Evolutionary conservation across 2,797 vertebrate species (phyloP).

Genomic region (Pangasius sanitwongsei): DNA sequence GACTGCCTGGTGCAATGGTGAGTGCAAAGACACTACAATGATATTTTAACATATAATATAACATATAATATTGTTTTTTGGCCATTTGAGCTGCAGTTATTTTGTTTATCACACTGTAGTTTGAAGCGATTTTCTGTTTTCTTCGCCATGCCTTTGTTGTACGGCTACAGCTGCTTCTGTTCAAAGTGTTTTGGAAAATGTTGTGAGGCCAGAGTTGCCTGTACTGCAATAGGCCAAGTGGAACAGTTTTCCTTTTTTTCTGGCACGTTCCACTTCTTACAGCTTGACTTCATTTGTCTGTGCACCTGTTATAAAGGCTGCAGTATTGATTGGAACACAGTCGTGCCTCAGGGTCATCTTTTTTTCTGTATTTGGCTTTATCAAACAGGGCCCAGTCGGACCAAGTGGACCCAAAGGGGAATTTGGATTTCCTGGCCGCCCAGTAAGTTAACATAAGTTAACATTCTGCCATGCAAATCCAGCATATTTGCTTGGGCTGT

Average conservation of each 20-base stretch:
- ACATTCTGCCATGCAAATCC: conserved; percentile 1
- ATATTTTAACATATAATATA: not conserved
- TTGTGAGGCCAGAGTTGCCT: conserved; percentile 39
- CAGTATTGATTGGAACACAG: conserved; percentile 29
- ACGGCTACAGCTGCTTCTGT: conserved; percentile 52
- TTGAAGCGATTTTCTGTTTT: conserved; percentile 10
- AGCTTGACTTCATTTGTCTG: conserved; percentile 40
- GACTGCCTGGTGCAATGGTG: conserved; percentile 71
- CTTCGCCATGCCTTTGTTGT: conserved; percentile 32
- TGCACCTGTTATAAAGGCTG: conserved; percentile 49
- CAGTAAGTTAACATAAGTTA: conserved; percentile 76
- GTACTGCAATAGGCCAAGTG: conserved; percentile 24
- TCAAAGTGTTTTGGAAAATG: conserved; percentile 55
- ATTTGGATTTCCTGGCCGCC: conserved; percentile 88
- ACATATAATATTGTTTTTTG: not conserved
- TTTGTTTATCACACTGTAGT: conserved; percentile 42
- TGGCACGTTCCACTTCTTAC: conserved; percentile 14
- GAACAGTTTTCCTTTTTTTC: conserved; percentile 29
- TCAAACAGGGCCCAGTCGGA: conserved; percentile 84
- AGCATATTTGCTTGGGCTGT: not conserved
- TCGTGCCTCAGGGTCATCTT: conserved; percentile 18
- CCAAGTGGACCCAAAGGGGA: conserved; percentile 88
- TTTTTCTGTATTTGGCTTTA: conserved; percentile 38
- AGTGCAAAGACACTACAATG: conserved; percentile 47
- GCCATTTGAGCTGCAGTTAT: not conserved